Percentiles rank a stretch among this genome's conserved stretches.
These are phyloP conservation scores for Dendrolimus punctatus DNA, from an alignment of 1,140 invertebrate species.

Conservation along the genomic window DNA sequence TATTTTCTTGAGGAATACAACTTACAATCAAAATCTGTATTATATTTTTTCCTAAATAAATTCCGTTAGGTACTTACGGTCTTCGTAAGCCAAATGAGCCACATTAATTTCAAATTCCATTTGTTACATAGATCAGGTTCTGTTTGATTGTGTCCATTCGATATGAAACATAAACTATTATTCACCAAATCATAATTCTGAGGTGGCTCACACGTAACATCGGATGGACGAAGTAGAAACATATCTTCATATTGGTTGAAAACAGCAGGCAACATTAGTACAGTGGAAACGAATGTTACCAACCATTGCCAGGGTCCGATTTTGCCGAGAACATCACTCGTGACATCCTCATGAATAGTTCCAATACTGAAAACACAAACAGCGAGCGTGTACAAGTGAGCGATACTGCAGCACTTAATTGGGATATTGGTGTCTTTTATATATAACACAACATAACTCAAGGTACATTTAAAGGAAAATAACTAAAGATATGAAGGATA, in stretches of 20 bases:
- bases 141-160: slow-evolving; percentile 24
- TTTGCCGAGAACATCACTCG: slow-evolving; percentile 48
- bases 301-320: slow-evolving; percentile 57
- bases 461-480: too few species aligned
- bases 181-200: slow-evolving; percentile 19
- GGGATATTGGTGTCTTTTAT: too few species aligned
- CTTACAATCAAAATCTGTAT: background rate
- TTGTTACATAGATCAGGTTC: slow-evolving; percentile 26
- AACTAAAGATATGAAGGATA: too few species aligned
- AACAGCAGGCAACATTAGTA: slow-evolving; percentile 30
- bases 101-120: slow-evolving; percentile 44
- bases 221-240: slow-evolving; percentile 31
- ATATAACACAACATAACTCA: too few species aligned
- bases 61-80: slow-evolving; percentile 25
- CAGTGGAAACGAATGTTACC: slow-evolving; percentile 35
- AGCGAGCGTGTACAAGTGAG: background rate
- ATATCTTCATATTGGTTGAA: slow-evolving; percentile 48
- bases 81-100: slow-evolving; percentile 44
- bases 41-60: too few species aligned
- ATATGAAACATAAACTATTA: slow-evolving; percentile 31
- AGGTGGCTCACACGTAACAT: slow-evolving; percentile 26
- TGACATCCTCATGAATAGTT: slow-evolving; percentile 55
- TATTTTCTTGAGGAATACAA: too few species aligned
- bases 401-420: too few species aligned
- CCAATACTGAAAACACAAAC: slow-evolving; percentile 42